Conservation (phyloP, 2,113 vertebrate species). For the Haplotaxodon microlepis region DNA sequence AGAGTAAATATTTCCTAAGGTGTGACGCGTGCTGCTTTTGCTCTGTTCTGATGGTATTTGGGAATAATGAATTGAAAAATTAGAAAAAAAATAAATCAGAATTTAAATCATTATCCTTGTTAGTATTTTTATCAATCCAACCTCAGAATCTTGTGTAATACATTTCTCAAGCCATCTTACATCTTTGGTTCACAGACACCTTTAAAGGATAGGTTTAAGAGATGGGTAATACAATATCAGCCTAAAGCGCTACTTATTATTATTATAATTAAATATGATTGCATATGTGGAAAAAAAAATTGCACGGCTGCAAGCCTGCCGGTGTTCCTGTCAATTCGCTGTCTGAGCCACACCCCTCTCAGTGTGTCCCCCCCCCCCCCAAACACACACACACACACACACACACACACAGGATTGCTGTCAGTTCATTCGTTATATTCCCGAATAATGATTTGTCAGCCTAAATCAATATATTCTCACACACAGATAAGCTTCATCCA, state of each 20-base stretch:
- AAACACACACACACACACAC: neutral
- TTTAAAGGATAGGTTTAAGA: neutral
- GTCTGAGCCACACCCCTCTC: constrained; percentile 32
- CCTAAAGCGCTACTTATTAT: neutral
- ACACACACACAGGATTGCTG: neutral
- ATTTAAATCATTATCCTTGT: neutral
- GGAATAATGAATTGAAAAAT: neutral
- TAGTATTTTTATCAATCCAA: neutral
- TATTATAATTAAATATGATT: neutral
- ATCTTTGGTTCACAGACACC: neutral
- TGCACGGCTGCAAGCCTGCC: neutral
- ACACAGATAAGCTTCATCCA: fast-evolving
- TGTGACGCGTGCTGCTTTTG: neutral
- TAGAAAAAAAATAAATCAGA: neutral
- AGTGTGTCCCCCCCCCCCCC: neutral
- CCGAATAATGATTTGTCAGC: neutral
- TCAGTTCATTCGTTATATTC: neutral
- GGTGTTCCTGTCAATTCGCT: neutral
- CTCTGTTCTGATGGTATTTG: neutral
- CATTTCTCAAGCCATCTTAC: neutral
- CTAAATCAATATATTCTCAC: neutral
- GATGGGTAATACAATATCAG: neutral
- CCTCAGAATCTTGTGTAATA: neutral
- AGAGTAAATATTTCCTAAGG: neutral
- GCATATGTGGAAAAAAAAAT: fast-evolving